A percentile compares a stretch with the other conserved stretches of the same genome.
Evolutionary conservation across 2,113 vertebrate species (phyloP).

Genomic region (Baryphthengus martii): DNA sequence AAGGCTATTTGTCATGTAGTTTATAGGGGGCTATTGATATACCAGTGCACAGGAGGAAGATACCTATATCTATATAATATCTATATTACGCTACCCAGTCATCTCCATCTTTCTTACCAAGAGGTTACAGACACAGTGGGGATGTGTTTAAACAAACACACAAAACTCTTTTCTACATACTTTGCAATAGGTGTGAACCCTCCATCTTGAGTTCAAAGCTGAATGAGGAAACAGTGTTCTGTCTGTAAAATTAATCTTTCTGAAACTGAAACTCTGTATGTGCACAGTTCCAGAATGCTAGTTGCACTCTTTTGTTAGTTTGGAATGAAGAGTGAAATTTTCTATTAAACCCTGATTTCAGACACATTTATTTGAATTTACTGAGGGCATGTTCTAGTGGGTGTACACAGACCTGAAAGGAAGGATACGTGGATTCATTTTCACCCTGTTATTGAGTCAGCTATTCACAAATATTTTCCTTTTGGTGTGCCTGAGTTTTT

Average conservation of each 20-base stretch:
- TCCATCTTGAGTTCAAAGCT: not conserved
- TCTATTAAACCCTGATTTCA: not conserved
- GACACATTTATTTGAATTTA: not conserved
- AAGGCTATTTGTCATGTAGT: not conserved
- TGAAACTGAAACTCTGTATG: not conserved
- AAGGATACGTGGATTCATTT: not conserved
- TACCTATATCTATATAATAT: slow-evolving; percentile 17
- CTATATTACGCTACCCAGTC: not conserved
- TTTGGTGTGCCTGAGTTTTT: not conserved
- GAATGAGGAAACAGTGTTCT: not conserved
- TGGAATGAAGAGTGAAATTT: not conserved
- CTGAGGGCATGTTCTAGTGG: not conserved
- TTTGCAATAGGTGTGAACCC: not conserved
- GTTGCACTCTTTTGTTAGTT: not conserved
- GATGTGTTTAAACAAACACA: not conserved
- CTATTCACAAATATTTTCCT: not conserved
- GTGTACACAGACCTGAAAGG: not conserved
- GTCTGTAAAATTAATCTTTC: not conserved
- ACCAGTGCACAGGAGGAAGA: not conserved
- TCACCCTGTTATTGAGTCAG: not conserved
- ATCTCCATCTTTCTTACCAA: not conserved
- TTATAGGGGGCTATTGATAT: not conserved
- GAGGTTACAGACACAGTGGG: not conserved
- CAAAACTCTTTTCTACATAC: not conserved
- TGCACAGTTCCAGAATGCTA: not conserved